Evolutionary conservation across 2,113 vertebrate species (phyloP), one percentile per base, ranked within the genome.

Genomic region (Perca fluviatilis): DNA sequence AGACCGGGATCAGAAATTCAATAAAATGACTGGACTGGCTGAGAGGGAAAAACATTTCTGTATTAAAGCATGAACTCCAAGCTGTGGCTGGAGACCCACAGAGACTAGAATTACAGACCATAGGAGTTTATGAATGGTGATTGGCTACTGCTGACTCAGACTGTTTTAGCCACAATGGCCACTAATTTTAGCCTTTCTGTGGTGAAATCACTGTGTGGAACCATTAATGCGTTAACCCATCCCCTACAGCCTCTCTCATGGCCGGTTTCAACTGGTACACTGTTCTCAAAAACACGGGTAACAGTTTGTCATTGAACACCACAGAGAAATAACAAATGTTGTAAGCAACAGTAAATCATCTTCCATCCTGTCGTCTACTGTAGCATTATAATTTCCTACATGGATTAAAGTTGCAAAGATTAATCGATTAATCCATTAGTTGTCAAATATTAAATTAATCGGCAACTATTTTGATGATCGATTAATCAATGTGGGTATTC

Each of bases 141-240:
- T 92, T 94, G 80, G 75, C 74, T 89, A 89, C 90, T 93, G 96
- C 95, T 96, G 95, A 97, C 91, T 96, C 94, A 94, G 95, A 93
- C 71, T 82, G 86, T 88, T 94, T 84, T 88, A 80, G 89, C 81
- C 92, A 91, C 91, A 87, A 67, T 77, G 81, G 74, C 95, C 94
- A 91, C 95, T 85, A 94, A 93, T 86, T 88, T 91, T 86, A 88
- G 61, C 83, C 71, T 77, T 71, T 70, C 69, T 79, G 77, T 53
- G 56, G 88, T 80, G 79, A 88, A 91, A 89, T 89, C 69, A 74
- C 68, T 64, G 83, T 30, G 81, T 67, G 78, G 74, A 83, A 74
- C 79, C 84, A 91, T 85, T 90, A 92, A 88, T 86, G 86, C 81
- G 84, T 86, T 77, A 87, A 90, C 87, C 77, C 80, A 5, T 81